phyloP scores from a whole-genome alignment of 2,113 vertebrate genomes.

The Collichthys lucidus region DNA sequence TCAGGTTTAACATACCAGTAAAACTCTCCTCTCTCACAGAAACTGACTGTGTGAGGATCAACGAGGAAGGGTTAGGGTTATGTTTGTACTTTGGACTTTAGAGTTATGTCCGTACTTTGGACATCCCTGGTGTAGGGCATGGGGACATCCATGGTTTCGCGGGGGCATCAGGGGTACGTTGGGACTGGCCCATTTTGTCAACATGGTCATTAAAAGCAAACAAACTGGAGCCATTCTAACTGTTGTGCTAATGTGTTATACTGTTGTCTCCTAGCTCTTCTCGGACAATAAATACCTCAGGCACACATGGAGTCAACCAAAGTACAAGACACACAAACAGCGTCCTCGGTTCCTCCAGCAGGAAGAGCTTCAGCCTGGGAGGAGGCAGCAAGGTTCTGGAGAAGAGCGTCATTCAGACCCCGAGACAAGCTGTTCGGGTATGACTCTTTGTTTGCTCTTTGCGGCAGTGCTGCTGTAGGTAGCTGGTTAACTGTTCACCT shows the following conservation, averaged over 20 bases:
- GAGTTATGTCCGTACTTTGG: no score
- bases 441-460: no score
- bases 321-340: conserved; percentile 16
- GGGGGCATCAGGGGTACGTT: no score
- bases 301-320: not conserved
- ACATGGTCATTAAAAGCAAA: not conserved
- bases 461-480: not conserved
- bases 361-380: conserved; percentile 27
- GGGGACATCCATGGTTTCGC: no score
- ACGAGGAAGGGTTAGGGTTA: no score
- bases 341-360: conserved; percentile 2
- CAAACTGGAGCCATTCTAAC: not conserved
- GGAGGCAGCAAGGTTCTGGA: conserved; percentile 48
- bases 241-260: not conserved
- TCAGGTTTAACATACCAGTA: no score
- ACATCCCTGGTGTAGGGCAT: no score
- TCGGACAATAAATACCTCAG: not conserved
- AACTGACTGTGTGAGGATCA: no score
- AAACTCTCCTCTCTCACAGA: no score
- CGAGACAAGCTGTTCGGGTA: conserved; percentile 44
- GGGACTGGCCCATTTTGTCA: not conserved
- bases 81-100: no score
- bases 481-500: not conserved
- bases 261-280: conserved; percentile 29
- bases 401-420: conserved; percentile 22